These are phyloP conservation scores for Dryadula phaetusa DNA, from an alignment of 2,888 invertebrate species.

Conservation along the genomic window DNA sequence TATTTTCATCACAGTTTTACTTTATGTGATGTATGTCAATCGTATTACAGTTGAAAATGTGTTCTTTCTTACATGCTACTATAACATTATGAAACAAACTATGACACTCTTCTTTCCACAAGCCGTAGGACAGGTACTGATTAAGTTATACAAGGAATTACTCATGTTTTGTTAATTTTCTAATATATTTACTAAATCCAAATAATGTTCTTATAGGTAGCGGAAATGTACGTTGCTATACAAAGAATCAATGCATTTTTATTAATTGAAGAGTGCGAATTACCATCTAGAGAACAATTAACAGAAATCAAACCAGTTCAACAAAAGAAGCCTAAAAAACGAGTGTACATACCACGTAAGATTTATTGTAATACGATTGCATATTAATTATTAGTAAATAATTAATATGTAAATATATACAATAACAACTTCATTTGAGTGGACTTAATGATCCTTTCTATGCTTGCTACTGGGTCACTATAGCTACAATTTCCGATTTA, in stretches of 20 bases:
- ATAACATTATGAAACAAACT: conserved; percentile 88
- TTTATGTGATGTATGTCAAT: conserved; percentile 85
- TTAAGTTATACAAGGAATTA: neutral
- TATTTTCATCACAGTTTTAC: conserved; percentile 87
- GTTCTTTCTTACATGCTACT: conserved; percentile 89
- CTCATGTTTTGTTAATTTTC: neutral
- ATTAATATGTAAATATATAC: too few species aligned
- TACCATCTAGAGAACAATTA: conserved; percentile 59
- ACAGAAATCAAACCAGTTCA: conserved; percentile 33
- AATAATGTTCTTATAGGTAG: conserved; percentile 58
- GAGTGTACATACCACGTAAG: conserved; percentile 67
- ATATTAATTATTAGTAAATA: neutral
- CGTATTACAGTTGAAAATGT: conserved; percentile 88
- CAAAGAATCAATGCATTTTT: conserved; percentile 75
- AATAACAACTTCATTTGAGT: too few species aligned
- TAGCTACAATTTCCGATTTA: too few species aligned
- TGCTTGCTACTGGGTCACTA: too few species aligned
- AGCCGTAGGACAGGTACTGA: conserved; percentile 73
- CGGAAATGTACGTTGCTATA: conserved; percentile 77
- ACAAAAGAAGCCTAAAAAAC: conserved; percentile 59
- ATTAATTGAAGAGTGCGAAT: conserved; percentile 68
- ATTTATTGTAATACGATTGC: neutral
- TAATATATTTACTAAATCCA: neutral
- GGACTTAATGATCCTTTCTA: too few species aligned
- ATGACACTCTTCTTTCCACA: conserved; percentile 90